A percentile compares a stretch with the other conserved stretches of the same genome.
Evolutionary conservation across 2,888 invertebrate species (phyloP).

Genomic region (Macrophya alboannulata): DNA sequence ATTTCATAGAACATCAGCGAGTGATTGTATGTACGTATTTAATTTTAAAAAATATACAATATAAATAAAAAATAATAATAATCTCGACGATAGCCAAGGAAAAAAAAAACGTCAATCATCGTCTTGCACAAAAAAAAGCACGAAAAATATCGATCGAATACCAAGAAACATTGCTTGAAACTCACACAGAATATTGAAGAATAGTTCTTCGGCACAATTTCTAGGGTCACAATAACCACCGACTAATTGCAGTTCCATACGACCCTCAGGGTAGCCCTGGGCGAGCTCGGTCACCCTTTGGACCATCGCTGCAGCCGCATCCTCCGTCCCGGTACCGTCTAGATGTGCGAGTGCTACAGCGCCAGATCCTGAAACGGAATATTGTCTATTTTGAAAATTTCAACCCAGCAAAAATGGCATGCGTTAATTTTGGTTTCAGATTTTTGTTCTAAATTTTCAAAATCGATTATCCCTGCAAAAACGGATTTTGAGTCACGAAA

Average conservation of each 20-base stretch:
- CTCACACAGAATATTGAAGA: conserved; percentile 94
- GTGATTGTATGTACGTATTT: too few relatives aligned
- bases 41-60: too few relatives aligned
- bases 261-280: conserved; percentile 92
- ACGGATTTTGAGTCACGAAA: not conserved
- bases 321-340: conserved; percentile 92
- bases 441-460: not conserved
- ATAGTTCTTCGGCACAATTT: conserved; percentile 93
- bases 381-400: not conserved
- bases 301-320: conserved; percentile 92
- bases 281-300: conserved; percentile 93
- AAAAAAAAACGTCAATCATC: not conserved
- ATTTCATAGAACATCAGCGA: too few relatives aligned
- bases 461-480: not conserved
- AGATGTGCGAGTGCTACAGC: conserved; percentile 93
- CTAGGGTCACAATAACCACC: conserved; percentile 95
- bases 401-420: not conserved
- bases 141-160: not conserved
- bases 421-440: too few relatives aligned
- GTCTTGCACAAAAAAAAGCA: not conserved
- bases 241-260: conserved; percentile 94
- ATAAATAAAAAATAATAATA: too few relatives aligned
- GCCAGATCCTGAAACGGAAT: conserved; percentile 87
- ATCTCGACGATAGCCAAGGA: not conserved
- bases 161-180: conserved; percentile 63